Evolutionary conservation across 30 jellyfish, hydroid and myxozoan genomes (phyloP), one percentile per base, ranked within the genome.

Genomic region (Aurelia coerulea): DNA sequence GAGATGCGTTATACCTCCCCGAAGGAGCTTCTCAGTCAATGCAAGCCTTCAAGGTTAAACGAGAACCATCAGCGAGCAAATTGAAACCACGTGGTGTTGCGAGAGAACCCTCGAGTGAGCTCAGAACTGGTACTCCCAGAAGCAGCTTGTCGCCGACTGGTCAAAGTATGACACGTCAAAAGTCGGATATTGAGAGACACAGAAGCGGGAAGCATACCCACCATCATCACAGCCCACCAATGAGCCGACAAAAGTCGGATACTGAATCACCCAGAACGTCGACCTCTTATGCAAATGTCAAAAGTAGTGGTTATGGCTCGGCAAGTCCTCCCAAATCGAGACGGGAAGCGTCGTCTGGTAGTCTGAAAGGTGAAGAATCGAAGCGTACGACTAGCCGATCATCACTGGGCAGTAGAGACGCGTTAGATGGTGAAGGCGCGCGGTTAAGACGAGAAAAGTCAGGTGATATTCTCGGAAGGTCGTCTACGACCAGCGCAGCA

Each of bases 271-370:
- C 65, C 69, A 82, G 42, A 62, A 60, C 81, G 0, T 59, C 78
- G 19, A 92, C 71, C 49, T 46, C 56, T 14, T 94, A 83, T 73
- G 42, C 96, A 12, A 87, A 78, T 42, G 97, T 89, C 8, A 73
- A 79, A 62, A 76, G 97, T 31, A 89, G 97, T 80, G 99, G 99
- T 13, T 94, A 94, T 86, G 99, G 99, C 49, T 10, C 90, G 7
- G 56, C 56, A 46, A 17, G 82, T 54, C 67, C 86, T 19, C 37
- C 95, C 17, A 68, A 62, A 17, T 56, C 94, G 67, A 89, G 66
- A 68, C 77, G 88, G 76, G 84, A 56, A 34, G 74, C 80, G 4
- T 75, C 92, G 41, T 66, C 91, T 6, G 91, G 80, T 0, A 54
- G 71, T 33, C 67, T 70, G 16, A 92, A 65, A 62, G 80, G 90